Conservation (phyloP, 2,113 vertebrate genomes). For the Larimichthys crocea region DNA sequence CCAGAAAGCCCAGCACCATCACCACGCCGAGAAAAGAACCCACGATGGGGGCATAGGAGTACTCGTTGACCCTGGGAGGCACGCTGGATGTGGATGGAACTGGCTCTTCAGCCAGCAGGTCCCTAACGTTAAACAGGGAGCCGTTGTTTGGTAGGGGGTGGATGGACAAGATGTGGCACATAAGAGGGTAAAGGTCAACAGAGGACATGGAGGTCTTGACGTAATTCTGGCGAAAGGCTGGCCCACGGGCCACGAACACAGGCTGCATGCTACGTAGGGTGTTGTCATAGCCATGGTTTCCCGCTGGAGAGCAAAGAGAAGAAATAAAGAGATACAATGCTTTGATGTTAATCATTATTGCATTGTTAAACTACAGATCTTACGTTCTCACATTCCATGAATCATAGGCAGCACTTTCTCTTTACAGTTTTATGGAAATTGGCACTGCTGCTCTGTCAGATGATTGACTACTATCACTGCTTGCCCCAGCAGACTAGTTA, state of each 20-base stretch:
- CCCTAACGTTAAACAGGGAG: conserved; percentile 85
- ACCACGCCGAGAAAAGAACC: conserved; percentile 86
- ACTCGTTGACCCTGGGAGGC: conserved; percentile 43
- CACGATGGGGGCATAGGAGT: conserved; percentile 82
- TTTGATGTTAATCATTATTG: conserved; percentile 3
- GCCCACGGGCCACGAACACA: conserved; percentile 91
- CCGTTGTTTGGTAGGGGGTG: conserved; percentile 89
- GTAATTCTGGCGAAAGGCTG: conserved; percentile 88
- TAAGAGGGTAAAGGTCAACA: conserved; percentile 92
- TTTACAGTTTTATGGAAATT: conserved; percentile 33
- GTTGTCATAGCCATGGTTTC: conserved; percentile 95
- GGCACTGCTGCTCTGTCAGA: not conserved
- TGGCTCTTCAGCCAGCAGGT: conserved; percentile 80
- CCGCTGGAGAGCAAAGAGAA: conserved; percentile 81
- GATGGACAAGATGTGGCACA: conserved; percentile 90
- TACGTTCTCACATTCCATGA: not conserved
- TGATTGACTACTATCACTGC: conserved; percentile 33
- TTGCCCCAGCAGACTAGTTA: conserved; percentile 11
- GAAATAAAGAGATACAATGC: not conserved
- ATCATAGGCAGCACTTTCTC: conserved; percentile 8
- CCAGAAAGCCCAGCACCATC: conserved; percentile 88
- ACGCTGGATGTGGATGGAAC: conserved; percentile 5
- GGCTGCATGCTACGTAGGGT: conserved; percentile 91
- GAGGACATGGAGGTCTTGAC: conserved; percentile 86
- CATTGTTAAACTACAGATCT: not conserved